These are phyloP conservation scores for Proisotoma minuta DNA, from an alignment of 2,888 invertebrate genomes.

Conservation along the genomic window DNA sequence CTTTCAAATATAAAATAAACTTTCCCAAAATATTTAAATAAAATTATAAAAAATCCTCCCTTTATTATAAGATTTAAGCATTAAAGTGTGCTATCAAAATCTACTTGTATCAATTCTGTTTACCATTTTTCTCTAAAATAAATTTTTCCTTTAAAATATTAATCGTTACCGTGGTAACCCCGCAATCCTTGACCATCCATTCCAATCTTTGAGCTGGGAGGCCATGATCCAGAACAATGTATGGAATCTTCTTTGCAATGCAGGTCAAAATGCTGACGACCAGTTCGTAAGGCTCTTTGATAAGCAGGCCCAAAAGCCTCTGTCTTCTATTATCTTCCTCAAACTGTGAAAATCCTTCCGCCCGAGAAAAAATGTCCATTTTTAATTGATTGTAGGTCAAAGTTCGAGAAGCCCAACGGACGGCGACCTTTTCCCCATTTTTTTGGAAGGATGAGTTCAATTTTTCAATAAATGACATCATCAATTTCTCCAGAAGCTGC, in stretches of 20 bases:
- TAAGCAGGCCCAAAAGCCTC: neutral
- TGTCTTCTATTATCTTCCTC: neutral
- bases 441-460: neutral
- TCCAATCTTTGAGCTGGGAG: neutral
- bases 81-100: too few species aligned
- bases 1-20: too few species aligned
- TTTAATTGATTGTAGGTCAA: neutral
- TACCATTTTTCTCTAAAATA: too few species aligned
- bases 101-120: too few species aligned
- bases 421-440: neutral
- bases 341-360: neutral
- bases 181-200: neutral
- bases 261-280: neutral
- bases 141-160: too few species aligned
- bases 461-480: too few species aligned
- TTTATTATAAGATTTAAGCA: too few species aligned
- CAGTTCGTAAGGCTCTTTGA: neutral
- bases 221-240: neutral
- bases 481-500: too few species aligned
- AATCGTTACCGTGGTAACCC: too few species aligned
- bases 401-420: neutral
- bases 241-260: constrained; percentile 1
- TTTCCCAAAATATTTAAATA: too few species aligned
- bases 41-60: too few species aligned
- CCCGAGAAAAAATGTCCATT: neutral